Evolutionary conservation across 2,113 vertebrate species (phyloP).

Genomic region (Lophius piscatorius): DNA sequence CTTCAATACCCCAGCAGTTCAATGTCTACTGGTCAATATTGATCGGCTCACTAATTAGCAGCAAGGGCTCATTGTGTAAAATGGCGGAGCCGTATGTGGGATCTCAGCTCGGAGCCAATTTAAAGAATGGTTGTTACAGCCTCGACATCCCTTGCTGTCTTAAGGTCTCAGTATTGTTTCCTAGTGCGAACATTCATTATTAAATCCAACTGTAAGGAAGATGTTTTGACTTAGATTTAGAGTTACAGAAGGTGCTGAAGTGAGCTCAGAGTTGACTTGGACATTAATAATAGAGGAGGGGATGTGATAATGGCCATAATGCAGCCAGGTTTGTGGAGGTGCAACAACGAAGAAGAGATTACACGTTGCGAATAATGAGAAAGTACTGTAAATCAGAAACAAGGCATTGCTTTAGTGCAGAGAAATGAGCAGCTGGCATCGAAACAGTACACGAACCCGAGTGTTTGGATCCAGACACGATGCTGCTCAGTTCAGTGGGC

Average conservation of each 20-base stretch:
- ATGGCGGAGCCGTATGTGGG: constrained; percentile 7
- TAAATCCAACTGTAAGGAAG: constrained; percentile 17
- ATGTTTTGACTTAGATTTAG: constrained; percentile 31
- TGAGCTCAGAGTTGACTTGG: constrained; percentile 14
- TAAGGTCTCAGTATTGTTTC: constrained; percentile 28
- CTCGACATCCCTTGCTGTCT: constrained; percentile 35
- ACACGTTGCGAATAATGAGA: constrained; percentile 49
- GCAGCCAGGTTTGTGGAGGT: constrained; percentile 29
- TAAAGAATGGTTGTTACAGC: constrained; percentile 39
- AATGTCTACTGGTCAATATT: constrained; percentile 29
- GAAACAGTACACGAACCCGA: constrained; percentile 39
- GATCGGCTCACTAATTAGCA: constrained; percentile 60
- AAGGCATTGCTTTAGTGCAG: constrained; percentile 44
- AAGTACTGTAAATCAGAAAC: constrained; percentile 37
- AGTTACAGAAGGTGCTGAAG: constrained; percentile 18
- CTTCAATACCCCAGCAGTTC: constrained; percentile 37
- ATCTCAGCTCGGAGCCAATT: constrained; percentile 44
- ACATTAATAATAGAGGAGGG: constrained; percentile 19
- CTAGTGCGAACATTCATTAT: constrained; percentile 16
- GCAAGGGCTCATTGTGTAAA: constrained; percentile 26
- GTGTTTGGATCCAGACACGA: constrained; percentile 60
- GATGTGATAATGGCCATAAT: constrained; percentile 15
- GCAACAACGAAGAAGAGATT: constrained; percentile 7
- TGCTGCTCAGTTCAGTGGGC: constrained; percentile 61
- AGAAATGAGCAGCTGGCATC: constrained; percentile 61